Conservation (phyloP, 2,797 vertebrate species). For the Paramormyrops hopkinsi region DNA sequence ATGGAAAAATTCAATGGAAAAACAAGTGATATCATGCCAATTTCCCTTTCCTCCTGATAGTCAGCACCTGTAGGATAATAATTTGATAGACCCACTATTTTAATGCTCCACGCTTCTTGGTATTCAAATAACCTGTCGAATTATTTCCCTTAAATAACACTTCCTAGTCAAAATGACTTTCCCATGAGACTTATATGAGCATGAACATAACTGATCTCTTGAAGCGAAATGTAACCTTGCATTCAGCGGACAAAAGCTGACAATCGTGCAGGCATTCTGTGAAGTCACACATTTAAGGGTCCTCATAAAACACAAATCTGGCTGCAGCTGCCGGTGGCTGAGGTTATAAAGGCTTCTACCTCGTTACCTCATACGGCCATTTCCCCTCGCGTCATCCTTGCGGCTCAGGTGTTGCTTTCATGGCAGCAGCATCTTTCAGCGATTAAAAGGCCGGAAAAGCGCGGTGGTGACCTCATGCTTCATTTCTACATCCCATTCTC, state of each 20-base stretch:
- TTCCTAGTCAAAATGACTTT: not conserved
- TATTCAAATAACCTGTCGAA: not conserved
- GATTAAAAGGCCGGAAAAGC: conserved; percentile 18
- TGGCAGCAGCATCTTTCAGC: conserved; percentile 22
- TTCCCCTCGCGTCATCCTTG: conserved; percentile 35
- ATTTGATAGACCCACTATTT: not conserved
- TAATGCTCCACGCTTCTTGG: not conserved
- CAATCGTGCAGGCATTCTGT: not conserved
- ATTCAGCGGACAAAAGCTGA: not conserved
- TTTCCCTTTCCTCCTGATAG: not conserved
- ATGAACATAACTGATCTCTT: not conserved
- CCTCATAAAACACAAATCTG: conserved; percentile 10
- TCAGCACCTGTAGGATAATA: not conserved
- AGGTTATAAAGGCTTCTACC: not conserved
- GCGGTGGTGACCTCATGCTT: conserved; percentile 26
- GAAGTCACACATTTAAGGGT: conserved; percentile 3
- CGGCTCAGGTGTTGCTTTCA: conserved; percentile 37
- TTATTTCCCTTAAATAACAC: not conserved
- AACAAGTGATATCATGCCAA: not conserved
- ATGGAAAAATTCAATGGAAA: not conserved
- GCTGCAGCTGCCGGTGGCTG: conserved; percentile 22
- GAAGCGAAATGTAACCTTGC: not conserved
- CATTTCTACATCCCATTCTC: conserved; percentile 1
- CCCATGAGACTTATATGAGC: not conserved
- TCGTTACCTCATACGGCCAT: conserved; percentile 28